Percentiles rank a stretch among this genome's conserved stretches.
Conservation (phyloP, 2,797 vertebrate genomes). For the Strix occidentalis region DNA sequence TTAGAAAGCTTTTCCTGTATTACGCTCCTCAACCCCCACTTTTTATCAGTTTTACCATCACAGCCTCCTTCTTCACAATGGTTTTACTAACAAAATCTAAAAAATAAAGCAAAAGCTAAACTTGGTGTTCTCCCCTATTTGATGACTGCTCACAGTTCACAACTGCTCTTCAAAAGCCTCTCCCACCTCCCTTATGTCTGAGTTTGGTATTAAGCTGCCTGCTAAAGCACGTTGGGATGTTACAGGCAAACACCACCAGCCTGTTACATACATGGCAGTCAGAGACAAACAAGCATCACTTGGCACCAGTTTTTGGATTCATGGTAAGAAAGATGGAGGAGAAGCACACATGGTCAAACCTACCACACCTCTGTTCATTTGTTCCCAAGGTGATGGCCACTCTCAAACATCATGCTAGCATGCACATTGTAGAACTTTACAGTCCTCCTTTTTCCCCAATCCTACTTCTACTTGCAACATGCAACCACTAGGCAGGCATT, state of each 20-base stretch:
- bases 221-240: not conserved
- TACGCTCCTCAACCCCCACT: not conserved
- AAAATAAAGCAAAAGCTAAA: not conserved
- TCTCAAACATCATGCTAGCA: not conserved
- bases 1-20: constrained; percentile 6
- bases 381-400: not conserved
- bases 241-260: not conserved
- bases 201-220: not conserved
- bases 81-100: not conserved
- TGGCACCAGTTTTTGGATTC: not conserved
- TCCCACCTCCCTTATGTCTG: constrained; percentile 39
- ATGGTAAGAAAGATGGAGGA: not conserved
- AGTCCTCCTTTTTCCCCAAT: not conserved
- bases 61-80: not conserved
- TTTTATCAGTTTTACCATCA: not conserved
- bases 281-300: not conserved
- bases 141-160: not conserved
- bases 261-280: not conserved
- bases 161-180: constrained; percentile 19
- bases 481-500: not conserved
- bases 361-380: not conserved
- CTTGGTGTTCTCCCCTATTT: not conserved
- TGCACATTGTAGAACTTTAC: not conserved
- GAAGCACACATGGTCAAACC: not conserved
- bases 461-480: not conserved